Conservation (phyloP, 2,113 vertebrate species). For the Antidorcas marsupialis region DNA sequence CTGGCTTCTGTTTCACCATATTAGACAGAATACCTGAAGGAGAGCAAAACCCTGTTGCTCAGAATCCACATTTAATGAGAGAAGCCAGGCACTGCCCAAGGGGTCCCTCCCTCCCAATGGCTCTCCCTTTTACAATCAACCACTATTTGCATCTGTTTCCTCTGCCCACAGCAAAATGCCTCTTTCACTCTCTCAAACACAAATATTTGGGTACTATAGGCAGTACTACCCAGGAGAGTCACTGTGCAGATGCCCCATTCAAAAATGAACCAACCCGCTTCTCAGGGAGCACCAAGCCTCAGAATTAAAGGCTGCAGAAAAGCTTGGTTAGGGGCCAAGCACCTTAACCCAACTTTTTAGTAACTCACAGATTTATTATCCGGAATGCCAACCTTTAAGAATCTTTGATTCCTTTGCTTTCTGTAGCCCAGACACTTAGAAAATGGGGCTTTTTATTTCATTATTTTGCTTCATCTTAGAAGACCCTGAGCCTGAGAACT, state of each 20-base stretch:
- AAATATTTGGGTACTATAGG: rapidly evolving
- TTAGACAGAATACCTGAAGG: not conserved
- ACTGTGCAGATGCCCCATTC: not conserved
- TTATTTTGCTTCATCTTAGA: conserved; percentile 11
- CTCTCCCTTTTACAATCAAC: not conserved
- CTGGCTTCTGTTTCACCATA: not conserved
- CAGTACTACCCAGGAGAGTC: not conserved
- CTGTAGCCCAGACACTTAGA: not conserved
- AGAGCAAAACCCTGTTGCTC: not conserved
- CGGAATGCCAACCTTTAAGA: not conserved
- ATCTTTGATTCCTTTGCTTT: not conserved
- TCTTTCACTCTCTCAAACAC: not conserved
- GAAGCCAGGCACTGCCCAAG: not conserved
- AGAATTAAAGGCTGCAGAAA: not conserved
- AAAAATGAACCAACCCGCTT: not conserved
- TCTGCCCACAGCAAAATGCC: not conserved
- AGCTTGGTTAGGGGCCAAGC: not conserved
- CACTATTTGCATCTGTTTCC: not conserved
- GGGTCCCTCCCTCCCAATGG: not conserved
- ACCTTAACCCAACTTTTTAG: not conserved
- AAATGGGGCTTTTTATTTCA: not conserved
- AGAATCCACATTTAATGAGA: not conserved
- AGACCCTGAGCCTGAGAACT: not conserved
- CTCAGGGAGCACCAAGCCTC: not conserved
- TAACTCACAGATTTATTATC: not conserved